Conservation (phyloP, 2,888 invertebrate species). For the Dasysyrphus tricinctus region DNA sequence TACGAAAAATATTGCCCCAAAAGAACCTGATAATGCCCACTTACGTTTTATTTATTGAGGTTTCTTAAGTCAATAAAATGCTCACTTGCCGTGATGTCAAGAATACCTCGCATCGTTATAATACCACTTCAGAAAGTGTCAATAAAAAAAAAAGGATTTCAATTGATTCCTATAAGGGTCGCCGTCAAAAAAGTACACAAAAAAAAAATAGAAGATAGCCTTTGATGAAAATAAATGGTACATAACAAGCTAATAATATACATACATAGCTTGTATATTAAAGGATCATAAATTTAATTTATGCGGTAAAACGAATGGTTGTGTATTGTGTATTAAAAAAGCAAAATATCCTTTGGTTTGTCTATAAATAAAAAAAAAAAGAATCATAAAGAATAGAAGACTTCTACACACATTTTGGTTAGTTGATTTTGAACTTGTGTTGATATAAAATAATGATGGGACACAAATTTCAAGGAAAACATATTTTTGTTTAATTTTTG, state of each 20-base stretch:
- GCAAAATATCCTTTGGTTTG: conserved; percentile 9
- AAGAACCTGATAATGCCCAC: neutral
- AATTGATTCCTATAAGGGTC: conserved; percentile 30
- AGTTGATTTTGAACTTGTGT: neutral
- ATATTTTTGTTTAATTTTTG: neutral
- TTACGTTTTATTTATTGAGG: conserved; percentile 21
- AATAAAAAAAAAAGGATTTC: conserved; percentile 35
- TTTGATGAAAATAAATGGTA: neutral
- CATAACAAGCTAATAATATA: neutral
- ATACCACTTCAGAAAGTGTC: conserved; percentile 35
- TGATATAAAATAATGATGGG: neutral
- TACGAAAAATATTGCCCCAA: neutral
- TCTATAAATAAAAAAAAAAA: neutral
- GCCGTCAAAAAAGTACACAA: conserved; percentile 21
- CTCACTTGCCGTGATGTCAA: neutral
- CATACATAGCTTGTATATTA: conserved; percentile 28
- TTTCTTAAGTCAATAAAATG: conserved; percentile 23
- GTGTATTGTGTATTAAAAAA: neutral
- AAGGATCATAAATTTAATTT: conserved; percentile 61
- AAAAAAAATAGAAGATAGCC: conserved; percentile 17
- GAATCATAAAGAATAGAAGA: neutral
- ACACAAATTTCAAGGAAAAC: neutral
- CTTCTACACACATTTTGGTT: neutral
- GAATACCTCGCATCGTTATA: conserved; percentile 2
- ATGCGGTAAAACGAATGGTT: conserved; percentile 45